Conservation (phyloP, 2,888 invertebrate species). For the Aspidapion aeneum region DNA sequence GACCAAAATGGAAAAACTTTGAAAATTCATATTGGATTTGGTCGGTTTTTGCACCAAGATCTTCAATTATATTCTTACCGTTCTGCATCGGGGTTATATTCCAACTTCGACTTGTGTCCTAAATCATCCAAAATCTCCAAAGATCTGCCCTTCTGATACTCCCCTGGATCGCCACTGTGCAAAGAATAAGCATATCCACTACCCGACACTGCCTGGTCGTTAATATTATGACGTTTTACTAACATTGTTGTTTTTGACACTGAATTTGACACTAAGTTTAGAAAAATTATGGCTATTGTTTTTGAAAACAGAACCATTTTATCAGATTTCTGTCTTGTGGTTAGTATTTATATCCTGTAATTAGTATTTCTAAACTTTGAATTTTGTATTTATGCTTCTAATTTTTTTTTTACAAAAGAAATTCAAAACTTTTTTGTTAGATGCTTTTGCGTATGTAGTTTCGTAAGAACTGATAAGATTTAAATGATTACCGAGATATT, state of each 20-base stretch:
- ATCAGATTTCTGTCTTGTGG: too few relatives aligned
- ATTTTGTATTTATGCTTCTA: too few relatives aligned
- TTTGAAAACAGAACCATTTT: background rate
- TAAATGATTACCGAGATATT: background rate
- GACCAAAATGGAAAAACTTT: too few relatives aligned
- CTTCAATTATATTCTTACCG: too few relatives aligned
- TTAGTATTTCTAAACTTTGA: too few relatives aligned
- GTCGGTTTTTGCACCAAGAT: too few relatives aligned
- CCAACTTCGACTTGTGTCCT: constrained; percentile 8
- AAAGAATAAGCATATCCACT: constrained; percentile 19
- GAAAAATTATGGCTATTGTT: background rate
- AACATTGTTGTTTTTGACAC: constrained; percentile 17
- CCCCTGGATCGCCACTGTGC: constrained; percentile 10
- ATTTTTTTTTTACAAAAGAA: too few relatives aligned
- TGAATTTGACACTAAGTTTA: background rate
- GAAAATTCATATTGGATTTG: too few relatives aligned
- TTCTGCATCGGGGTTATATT: background rate
- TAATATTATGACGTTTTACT: constrained; percentile 16
- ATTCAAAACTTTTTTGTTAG: too few relatives aligned
- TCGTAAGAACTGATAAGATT: background rate
- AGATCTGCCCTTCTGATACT: constrained; percentile 10
- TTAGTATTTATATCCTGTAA: too few relatives aligned
- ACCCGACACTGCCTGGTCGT: constrained; percentile 21
- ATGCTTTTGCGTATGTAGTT: background rate
- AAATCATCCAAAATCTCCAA: constrained; percentile 13